Evolutionary conservation across 2,797 vertebrate species (phyloP), one percentile per base, ranked within the genome.

Genomic region (Bucorvus abyssinicus): DNA sequence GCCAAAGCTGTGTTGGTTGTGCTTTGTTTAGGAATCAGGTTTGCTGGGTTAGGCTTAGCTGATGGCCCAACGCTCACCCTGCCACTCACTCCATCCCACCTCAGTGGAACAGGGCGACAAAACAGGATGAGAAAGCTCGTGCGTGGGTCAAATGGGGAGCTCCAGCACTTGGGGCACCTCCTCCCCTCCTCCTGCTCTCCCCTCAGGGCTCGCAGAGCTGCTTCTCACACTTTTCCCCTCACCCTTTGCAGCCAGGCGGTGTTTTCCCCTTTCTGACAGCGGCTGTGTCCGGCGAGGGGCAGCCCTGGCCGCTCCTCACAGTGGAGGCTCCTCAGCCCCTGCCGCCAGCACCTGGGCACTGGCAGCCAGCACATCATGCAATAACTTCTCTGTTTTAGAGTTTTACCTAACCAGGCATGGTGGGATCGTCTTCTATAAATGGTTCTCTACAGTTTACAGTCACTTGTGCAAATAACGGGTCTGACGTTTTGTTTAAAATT

Each of bases 201-300:
- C 16, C 36, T 64, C 0, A 0, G 23, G 36, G 18, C 29, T 84
- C 6, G 0, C 22, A 36, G 32, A 26, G 5, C 16, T 67, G 56
- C 7, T 71, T 49, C 36, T 44, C 29, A 8, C 3, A 42, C 0
- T 2, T 6, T 34, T 40, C 60, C 61, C 29, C 78, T 61, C 47
- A 12, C 27, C 8, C 22, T 5, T 27, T 1, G 0, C 22, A 49
- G n/a, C 30, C 0, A 0, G 12, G 7, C 24, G 30, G 52, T 0
- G 1, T 19, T 80, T 76, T 44, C 6, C 42, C 56, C 38, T 45
- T 49, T 44, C 47, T 30, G 3, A 40, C 1, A 4, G 7, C 1
- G 0, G 5, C 45, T 27, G 13, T 23, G 32, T 21, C 40, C 1
- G 1, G 27, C 6, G 2, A 1, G 22, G 7, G n/a, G 12, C 32